These are phyloP conservation scores for Pholis gunnellus DNA, from an alignment of 2,113 vertebrate genomes.

Conservation along the genomic window DNA sequence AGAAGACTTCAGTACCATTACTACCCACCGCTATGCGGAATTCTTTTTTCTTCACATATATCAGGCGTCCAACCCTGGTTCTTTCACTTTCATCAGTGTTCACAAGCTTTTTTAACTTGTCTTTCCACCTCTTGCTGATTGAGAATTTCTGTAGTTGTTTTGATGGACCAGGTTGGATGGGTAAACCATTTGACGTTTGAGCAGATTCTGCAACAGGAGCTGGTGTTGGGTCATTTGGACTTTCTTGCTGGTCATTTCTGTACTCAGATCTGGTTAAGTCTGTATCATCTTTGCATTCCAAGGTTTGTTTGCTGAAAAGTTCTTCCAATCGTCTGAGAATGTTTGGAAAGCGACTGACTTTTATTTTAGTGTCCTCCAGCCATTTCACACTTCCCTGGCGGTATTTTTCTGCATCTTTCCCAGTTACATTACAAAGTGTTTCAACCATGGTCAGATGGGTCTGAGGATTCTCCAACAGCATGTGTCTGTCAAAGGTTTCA, in stretches of 20 bases:
- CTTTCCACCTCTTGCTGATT: constrained; percentile 47
- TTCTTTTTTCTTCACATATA: constrained; percentile 39
- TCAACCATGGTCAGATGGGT: constrained; percentile 43
- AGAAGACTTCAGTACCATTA: constrained; percentile 69
- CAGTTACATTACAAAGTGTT: background rate
- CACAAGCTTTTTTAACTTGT: constrained; percentile 25
- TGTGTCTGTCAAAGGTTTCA: background rate
- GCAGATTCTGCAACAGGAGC: constrained; percentile 9
- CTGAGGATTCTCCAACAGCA: constrained; percentile 65
- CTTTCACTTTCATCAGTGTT: background rate
- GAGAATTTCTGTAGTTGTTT: background rate
- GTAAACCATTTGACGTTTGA: background rate
- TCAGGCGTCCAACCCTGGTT: constrained; percentile 16
- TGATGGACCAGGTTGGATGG: too few relatives aligned
- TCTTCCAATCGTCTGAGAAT: constrained; percentile 25
- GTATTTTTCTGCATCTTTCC: background rate
- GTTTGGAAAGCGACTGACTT: constrained; percentile 56
- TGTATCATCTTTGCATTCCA: too few relatives aligned
- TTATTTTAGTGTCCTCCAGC: constrained; percentile 69
- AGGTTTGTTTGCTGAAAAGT: too few relatives aligned
- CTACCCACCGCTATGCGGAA: constrained; percentile 65
- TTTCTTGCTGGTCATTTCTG: too few relatives aligned
- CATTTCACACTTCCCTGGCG: constrained; percentile 40
- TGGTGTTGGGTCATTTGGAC: too few relatives aligned
- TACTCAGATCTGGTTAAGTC: too few relatives aligned